Evolutionary conservation across 2,888 invertebrate species (phyloP), one percentile per base, ranked within the genome.

Genomic region (Oscheius sp.): DNA sequence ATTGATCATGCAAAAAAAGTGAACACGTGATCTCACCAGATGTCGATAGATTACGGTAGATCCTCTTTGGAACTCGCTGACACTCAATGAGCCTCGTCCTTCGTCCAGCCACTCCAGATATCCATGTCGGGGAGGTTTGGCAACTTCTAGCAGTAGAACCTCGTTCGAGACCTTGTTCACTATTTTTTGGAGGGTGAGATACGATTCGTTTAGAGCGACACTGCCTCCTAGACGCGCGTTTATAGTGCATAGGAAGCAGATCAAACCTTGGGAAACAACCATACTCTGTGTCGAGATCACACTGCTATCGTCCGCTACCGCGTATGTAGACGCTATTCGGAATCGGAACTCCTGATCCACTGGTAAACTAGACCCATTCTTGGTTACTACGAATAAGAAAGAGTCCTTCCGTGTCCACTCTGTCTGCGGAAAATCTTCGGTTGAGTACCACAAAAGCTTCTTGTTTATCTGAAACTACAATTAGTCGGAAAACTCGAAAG

Each of bases 281-380:
- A 86, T 35, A 2, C 77, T 74, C 1, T 66, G 53, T 7, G 78
- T 77, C 32, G 81, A 37, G 29, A 87, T 77, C 62, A 80, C 83
- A 48, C 79, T 76, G 21, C 80, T 79, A 3, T 79, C 79, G 7
- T 76, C 74, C 7, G 88, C 68, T 0, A 85, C 83, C 10, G 86
- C 85, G 75, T 81, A 88, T 11, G 85, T 84, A 21, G 84, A 79
- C 21, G 81, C 75, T 53, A 88, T 84, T n/a, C 85, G 83, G 78
- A 88, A 87, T 70, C 76, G 68, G 50, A 75, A 77, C 58, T 81
- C 82, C 29, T 80, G 71, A 51, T 76, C 77, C 10, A 76, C 66
- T 2, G 73, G 63, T 21, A 66, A 42, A 53, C 42, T 59, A 50
- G 80, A 78, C 9, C 80, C 77, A 66, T 84, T 84, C 51, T 77